Base-by-base conservation (phyloP, 1,140 invertebrate genomes). In the Zaprionus camerounensis region DNA sequence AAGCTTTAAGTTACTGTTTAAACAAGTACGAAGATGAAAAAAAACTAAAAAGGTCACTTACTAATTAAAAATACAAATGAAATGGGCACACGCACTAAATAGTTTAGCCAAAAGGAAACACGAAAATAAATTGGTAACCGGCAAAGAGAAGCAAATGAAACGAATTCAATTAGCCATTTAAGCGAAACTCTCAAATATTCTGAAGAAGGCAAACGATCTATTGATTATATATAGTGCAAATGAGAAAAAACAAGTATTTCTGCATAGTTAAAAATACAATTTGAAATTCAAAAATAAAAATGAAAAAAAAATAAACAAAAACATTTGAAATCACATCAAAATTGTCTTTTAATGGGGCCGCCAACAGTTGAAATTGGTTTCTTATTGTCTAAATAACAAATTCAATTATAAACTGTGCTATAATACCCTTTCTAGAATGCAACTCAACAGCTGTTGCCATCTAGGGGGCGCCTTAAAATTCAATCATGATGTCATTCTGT, bases 1-100 rank as follows among this genome's bases (percentile, higher is more conserved):
- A 81, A 88, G 81, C 71, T 84, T 87, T 87, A 87, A 88, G 84
- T 88, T 87, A 84, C 88, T 83, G 68, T 83, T 74, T 81, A 83
- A 81, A 80, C 56, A 44, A 34, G 28, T 51, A 46, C 7, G 41
- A 46, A 46, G 7, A 46, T 17, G 41, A 46, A 69, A 69, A 38
- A 53, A 55, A 44, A 51, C 51, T 55, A 70, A 71, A 53, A 53
- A 55, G 55, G 59, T 51, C 53, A 86, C 70, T 82, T 78, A 74
- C 84, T 87, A 88, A 83, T 84, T 88, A 78, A 6, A 51, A 22
- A 51, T 13, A 51, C n/a, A 51, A 51, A 76, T 75, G 59, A 80
- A 78, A 62, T 65, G 68, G 70, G 73, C 78, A 87, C 83, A 88
- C 76, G 84, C 83, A 88, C 84, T 84, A 87, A 87, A 83, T 87